These are phyloP conservation scores for Heliconius ethilla DNA, from an alignment of 2,888 invertebrate genomes.

Conservation along the genomic window DNA sequence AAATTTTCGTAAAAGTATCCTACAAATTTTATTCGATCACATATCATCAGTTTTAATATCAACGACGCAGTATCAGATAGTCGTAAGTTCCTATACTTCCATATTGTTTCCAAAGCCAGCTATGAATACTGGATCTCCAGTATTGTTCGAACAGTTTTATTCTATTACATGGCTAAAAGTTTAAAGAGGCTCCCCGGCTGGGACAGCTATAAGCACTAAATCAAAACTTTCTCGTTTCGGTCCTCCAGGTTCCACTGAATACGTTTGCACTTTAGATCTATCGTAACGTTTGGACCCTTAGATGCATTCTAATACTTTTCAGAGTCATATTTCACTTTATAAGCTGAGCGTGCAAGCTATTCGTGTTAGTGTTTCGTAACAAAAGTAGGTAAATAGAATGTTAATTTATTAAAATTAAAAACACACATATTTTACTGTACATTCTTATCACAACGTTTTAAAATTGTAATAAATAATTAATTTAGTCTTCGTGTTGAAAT, in stretches of 20 bases:
- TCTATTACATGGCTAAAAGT: constrained; percentile 78
- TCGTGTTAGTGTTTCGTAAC: not conserved
- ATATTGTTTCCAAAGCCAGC: constrained; percentile 55
- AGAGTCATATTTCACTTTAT: not conserved
- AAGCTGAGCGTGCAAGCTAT: not conserved
- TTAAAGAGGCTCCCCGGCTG: constrained; percentile 73
- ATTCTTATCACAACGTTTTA: not conserved
- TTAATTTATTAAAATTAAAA: not conserved
- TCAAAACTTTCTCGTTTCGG: constrained; percentile 77
- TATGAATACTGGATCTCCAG: constrained; percentile 68
- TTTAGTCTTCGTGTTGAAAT: not conserved
- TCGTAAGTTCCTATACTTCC: constrained; percentile 61
- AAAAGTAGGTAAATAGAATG: not conserved
- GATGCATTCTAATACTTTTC: constrained; percentile 18
- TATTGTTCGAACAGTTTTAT: constrained; percentile 78
- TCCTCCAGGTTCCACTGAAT: constrained; percentile 70
- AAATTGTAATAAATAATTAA: not conserved
- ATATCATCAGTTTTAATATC: constrained; percentile 66
- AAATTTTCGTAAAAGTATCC: not conserved
- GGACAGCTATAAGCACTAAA: constrained; percentile 79
- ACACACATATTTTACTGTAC: not conserved
- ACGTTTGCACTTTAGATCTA: constrained; percentile 51
- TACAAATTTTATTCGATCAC: constrained; percentile 65
- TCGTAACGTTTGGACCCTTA: constrained; percentile 19
- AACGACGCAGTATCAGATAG: constrained; percentile 59